Evolutionary conservation across 2,797 vertebrate genomes (phyloP).

Genomic region (Microctenopoma lineatum): DNA sequence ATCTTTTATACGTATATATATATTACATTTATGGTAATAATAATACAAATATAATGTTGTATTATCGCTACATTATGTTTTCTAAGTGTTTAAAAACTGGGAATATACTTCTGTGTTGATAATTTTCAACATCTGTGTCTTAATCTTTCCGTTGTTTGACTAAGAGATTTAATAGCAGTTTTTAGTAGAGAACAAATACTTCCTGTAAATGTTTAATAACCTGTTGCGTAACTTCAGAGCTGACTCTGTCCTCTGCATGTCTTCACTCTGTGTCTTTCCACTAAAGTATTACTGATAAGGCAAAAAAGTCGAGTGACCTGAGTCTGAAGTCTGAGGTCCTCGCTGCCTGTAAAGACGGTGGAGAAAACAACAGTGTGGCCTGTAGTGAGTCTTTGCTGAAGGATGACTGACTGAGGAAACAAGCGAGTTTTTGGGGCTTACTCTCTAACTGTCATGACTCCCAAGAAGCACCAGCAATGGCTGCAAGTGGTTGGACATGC

Average conservation of each 20-base stretch:
- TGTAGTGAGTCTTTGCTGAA: slow-evolving; percentile 12
- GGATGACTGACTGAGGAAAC: slow-evolving; percentile 63
- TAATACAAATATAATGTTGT: too few species aligned
- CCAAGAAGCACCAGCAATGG: slow-evolving; percentile 85
- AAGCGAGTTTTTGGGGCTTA: slow-evolving; percentile 82
- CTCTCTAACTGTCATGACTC: slow-evolving; percentile 79
- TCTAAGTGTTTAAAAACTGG: background rate
- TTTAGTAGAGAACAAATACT: background rate
- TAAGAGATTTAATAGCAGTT: background rate
- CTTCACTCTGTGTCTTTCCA: slow-evolving; percentile 66
- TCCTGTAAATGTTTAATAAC: slow-evolving; percentile 76
- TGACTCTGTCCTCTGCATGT: slow-evolving; percentile 37
- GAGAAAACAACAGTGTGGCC: slow-evolving; percentile 8
- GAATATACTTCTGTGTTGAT: background rate
- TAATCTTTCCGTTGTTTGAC: background rate
- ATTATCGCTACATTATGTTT: background rate
- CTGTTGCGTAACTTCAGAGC: slow-evolving; percentile 53
- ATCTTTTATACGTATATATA: too few species aligned
- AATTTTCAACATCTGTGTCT: background rate
- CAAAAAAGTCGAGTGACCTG: slow-evolving; percentile 35
- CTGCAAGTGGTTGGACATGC: slow-evolving; percentile 90
- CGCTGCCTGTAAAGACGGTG: slow-evolving; percentile 9
- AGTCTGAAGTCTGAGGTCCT: slow-evolving; percentile 70
- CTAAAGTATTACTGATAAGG: slow-evolving; percentile 56
- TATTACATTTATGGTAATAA: too few species aligned